Conservation (phyloP, 2,113 vertebrate species). For the Thermophis baileyi region DNA sequence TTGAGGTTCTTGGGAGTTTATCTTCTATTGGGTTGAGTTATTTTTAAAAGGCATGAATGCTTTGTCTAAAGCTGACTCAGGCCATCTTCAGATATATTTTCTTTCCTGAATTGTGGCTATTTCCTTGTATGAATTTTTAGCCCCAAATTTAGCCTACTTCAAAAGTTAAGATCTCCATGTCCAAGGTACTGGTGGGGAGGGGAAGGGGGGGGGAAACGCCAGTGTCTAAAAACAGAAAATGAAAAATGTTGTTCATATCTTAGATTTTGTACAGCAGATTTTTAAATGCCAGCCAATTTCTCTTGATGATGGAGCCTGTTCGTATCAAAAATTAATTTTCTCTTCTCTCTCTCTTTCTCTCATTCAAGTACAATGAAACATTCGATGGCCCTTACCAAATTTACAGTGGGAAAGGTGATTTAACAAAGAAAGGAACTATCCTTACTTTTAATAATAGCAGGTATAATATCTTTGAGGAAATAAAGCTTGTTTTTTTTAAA, state of each 20-base stretch:
- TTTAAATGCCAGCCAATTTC: not conserved
- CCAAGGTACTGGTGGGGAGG: not conserved
- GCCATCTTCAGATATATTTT: not conserved
- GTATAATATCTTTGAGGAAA: conserved; percentile 59
- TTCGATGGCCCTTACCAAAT: conserved; percentile 81
- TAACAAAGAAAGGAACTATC: conserved; percentile 79
- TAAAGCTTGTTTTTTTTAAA: not conserved
- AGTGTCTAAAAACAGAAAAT: not conserved
- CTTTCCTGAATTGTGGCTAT: not conserved
- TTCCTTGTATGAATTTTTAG: not conserved
- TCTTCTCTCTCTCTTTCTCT: not conserved
- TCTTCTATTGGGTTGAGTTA: not conserved
- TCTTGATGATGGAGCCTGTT: not conserved
- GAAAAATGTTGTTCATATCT: not conserved
- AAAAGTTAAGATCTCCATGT: not conserved
- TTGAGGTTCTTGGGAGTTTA: not conserved
- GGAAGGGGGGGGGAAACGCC: too few species aligned
- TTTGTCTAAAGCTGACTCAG: not conserved
- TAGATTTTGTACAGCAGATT: not conserved
- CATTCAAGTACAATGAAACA: conserved; percentile 84
- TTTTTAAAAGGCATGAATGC: not conserved
- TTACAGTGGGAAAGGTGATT: conserved; percentile 79
- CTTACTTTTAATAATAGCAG: conserved; percentile 75
- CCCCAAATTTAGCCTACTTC: not conserved
- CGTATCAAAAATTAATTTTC: conserved; percentile 6